Conservation (phyloP, 2,888 invertebrate genomes). For the Drosophila emarginata region DNA sequence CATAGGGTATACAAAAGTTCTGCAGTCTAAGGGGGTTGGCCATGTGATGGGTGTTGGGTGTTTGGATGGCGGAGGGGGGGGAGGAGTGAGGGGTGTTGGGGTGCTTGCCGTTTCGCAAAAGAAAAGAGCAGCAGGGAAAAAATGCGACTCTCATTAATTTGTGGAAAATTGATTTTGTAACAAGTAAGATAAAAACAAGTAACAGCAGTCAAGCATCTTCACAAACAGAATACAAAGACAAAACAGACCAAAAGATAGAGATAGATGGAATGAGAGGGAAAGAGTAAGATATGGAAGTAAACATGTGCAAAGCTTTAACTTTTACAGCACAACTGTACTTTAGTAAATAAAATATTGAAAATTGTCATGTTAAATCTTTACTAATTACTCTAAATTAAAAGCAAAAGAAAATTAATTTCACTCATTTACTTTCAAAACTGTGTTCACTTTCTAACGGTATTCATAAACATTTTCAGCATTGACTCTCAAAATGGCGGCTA, state of each 20-base stretch:
- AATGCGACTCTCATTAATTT: conserved; percentile 69
- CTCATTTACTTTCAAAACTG: too few relatives aligned
- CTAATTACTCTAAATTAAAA: too few relatives aligned
- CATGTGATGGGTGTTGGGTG: neutral
- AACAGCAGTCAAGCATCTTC: conserved; percentile 2
- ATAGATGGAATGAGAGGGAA: neutral
- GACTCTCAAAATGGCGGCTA: too few relatives aligned
- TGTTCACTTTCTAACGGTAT: too few relatives aligned
- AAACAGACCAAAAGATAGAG: neutral
- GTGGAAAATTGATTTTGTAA: conserved; percentile 65
- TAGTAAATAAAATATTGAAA: neutral
- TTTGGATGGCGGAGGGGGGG: neutral
- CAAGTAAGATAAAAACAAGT: conserved; percentile 28
- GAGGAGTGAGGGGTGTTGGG: too few relatives aligned
- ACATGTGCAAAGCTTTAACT: conserved; percentile 3
- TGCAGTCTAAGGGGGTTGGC: neutral
- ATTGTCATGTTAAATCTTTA: too few relatives aligned
- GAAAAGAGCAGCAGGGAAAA: conserved; percentile 49
- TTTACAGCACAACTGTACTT: neutral
- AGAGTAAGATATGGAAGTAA: neutral
- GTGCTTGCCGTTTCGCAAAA: conserved; percentile 10
- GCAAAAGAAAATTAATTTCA: too few relatives aligned
- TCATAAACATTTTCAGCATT: too few relatives aligned
- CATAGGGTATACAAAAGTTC: neutral
- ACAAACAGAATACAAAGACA: conserved; percentile 1